Percentiles rank a stretch among this genome's conserved stretches.
phyloP scores from a whole-genome alignment of 2,888 invertebrate genomes.

The Diabrotica balteata region DNA sequence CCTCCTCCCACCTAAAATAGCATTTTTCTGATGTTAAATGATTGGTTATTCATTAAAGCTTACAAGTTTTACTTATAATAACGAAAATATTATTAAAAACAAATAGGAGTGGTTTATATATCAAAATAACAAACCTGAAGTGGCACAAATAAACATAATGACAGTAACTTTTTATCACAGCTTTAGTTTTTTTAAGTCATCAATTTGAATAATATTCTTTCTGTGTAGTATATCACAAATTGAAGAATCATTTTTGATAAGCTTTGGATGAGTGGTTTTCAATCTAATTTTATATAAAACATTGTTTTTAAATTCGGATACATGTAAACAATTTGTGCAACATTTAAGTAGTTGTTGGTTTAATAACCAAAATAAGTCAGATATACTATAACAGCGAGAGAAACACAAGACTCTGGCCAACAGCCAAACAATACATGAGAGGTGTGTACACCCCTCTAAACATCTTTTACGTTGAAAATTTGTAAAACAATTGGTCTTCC shows the following conservation, averaged over 20 bases:
- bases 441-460: too few species aligned
- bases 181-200: conserved; percentile 24
- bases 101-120: too few species aligned
- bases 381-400: too few species aligned
- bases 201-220: conserved; percentile 6
- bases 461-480: too few species aligned
- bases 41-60: too few species aligned
- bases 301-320: conserved; percentile 9
- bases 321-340: conserved; percentile 17
- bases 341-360: conserved; percentile 14
- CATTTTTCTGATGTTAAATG: too few species aligned
- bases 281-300: conserved; percentile 23
- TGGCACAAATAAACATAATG: too few species aligned
- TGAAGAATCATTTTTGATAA: conserved; percentile 3
- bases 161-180: conserved; percentile 32
- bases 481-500: too few species aligned
- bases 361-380: not conserved
- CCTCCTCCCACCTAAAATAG: conserved; percentile 92
- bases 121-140: too few species aligned
- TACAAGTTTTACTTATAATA: conserved; percentile 12
- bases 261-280: conserved; percentile 5
- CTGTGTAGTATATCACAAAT: not conserved
- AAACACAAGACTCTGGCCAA: too few species aligned
- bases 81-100: too few species aligned
- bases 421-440: too few species aligned